Conservation (phyloP, 2,888 invertebrate species). For the Macrophya alboannulata region DNA sequence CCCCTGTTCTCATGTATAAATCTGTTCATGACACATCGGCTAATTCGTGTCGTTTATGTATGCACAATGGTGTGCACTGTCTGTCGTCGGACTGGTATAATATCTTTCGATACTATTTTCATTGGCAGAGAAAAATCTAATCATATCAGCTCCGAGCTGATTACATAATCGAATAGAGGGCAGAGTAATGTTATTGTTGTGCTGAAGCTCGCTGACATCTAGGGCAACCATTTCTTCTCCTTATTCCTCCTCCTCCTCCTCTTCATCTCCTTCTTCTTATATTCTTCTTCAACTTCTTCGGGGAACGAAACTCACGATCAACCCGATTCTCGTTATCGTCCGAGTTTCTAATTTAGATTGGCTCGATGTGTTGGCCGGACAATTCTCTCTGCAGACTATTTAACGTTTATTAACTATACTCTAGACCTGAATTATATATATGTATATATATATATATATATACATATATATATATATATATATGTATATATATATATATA, state of each 20-base stretch:
- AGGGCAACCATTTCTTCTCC: conserved; percentile 30
- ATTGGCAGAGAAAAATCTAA: conserved; percentile 46
- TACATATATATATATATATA: too few relatives aligned
- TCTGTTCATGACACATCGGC: too few relatives aligned
- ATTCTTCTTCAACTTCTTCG: not conserved
- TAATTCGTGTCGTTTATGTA: not conserved
- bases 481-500: too few relatives aligned
- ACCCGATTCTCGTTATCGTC: conserved; percentile 20
- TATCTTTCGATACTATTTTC: not conserved
- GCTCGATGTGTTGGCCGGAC: conserved; percentile 1
- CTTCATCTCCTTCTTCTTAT: not conserved
- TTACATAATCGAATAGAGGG: conserved; percentile 50
- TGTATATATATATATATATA: too few relatives aligned
- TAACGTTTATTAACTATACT: not conserved
- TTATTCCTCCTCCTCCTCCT: not conserved
- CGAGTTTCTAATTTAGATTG: not conserved
- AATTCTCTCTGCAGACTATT: not conserved
- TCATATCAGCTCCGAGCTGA: conserved; percentile 40
- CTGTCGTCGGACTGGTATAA: not conserved
- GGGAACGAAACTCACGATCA: not conserved
- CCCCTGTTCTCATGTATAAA: too few relatives aligned
- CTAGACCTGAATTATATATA: not conserved
- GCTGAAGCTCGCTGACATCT: conserved; percentile 37
- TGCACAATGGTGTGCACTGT: not conserved
- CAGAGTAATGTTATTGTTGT: conserved; percentile 44